Evolutionary conservation across 2,113 vertebrate species (phyloP).

Genomic region (Hyaena hyaena): DNA sequence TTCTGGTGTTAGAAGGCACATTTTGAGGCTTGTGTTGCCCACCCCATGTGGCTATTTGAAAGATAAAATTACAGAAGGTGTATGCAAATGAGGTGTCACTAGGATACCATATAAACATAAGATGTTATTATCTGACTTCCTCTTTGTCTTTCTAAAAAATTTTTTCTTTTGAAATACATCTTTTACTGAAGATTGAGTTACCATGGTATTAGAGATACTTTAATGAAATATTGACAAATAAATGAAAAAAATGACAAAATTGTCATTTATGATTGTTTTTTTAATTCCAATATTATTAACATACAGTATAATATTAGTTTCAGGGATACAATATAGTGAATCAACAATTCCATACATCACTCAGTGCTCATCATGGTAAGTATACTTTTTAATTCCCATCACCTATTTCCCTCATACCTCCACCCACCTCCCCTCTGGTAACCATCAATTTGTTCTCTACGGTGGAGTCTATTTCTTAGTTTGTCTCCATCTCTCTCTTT

Average conservation of each 20-base stretch:
- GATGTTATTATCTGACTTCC: conserved; percentile 19
- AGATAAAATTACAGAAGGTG: not conserved
- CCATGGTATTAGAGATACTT: conserved; percentile 15
- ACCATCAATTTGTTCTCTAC: not conserved
- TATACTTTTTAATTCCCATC: not conserved
- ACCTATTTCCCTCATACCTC: not conserved
- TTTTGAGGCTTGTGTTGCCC: not conserved
- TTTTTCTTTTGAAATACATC: not conserved
- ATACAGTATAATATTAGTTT: not conserved
- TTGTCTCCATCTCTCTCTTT: not conserved
- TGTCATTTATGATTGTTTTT: not conserved
- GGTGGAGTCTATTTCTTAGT: not conserved
- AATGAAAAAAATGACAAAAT: not conserved
- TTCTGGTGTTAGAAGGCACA: not conserved
- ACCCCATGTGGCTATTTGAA: conserved; percentile 27
- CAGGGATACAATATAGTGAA: not conserved
- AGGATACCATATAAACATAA: not conserved
- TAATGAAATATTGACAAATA: not conserved
- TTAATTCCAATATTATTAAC: not conserved
- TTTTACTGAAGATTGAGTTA: conserved; percentile 7
- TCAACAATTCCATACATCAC: not conserved
- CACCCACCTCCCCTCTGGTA: not conserved
- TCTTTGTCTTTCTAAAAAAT: not conserved
- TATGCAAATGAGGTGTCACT: conserved; percentile 1
- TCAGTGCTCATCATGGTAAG: not conserved